Percentiles rank a stretch among this genome's conserved stretches.
Conservation (phyloP, 2,888 invertebrate genomes). For the Odontomyia ornata region DNA sequence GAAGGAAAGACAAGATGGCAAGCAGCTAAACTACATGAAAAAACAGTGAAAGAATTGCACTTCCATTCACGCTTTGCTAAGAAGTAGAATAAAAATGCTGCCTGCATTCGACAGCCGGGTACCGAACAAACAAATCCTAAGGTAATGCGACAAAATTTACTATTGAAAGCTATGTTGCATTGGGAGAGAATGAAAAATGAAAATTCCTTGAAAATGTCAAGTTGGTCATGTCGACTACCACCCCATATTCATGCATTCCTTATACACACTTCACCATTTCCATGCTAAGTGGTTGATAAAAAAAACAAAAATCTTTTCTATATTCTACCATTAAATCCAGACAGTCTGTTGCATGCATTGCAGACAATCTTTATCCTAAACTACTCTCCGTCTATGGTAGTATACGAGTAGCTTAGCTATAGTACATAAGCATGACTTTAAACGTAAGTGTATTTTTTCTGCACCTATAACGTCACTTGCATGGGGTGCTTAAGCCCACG, state of each 20-base stretch:
- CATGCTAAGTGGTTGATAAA: neutral
- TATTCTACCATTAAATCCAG: conserved; percentile 34
- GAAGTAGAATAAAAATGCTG: no score
- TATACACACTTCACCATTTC: neutral
- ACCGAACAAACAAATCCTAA: conserved; percentile 39
- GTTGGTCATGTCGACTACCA: neutral
- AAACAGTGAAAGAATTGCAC: no score
- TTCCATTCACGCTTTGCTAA: no score
- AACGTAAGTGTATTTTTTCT: neutral
- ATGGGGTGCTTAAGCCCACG: neutral
- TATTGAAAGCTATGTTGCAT: conserved; percentile 31
- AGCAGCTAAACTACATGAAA: no score
- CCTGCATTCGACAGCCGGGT: conserved; percentile 33
- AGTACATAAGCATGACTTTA: neutral
- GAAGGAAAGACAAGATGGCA: neutral
- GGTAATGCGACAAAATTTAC: conserved; percentile 44
- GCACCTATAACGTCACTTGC: neutral
- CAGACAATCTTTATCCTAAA: conserved; percentile 42
- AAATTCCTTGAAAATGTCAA: conserved; percentile 26
- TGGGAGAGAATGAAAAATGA: conserved; percentile 8
- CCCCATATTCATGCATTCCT: neutral
- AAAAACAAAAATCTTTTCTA: conserved; percentile 19
- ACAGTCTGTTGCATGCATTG: conserved; percentile 44
- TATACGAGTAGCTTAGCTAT: neutral
- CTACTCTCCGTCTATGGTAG: conserved; percentile 4